Percentiles rank a stretch among this genome's conserved stretches.
phyloP scores from a whole-genome alignment of 2,797 vertebrate genomes.

The Neoniphon sammara region DNA sequence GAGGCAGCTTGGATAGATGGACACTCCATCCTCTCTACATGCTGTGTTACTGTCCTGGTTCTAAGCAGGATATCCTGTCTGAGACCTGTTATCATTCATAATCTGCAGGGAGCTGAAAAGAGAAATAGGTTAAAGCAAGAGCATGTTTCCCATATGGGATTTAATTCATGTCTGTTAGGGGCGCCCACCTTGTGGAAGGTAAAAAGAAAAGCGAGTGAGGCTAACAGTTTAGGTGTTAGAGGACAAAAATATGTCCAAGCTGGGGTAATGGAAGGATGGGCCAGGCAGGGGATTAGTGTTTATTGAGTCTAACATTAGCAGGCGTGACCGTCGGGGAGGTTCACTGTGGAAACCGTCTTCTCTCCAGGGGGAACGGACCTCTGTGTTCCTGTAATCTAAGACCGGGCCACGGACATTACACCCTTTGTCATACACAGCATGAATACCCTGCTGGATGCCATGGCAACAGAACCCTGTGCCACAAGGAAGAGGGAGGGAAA shows the following conservation, averaged over 20 bases:
- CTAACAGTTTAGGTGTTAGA: not conserved
- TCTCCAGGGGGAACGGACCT: conserved; percentile 70
- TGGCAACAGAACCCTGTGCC: conserved; percentile 73
- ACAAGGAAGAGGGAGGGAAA: conserved; percentile 42
- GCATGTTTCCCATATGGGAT: not conserved
- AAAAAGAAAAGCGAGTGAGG: not conserved
- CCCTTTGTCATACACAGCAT: conserved; percentile 81
- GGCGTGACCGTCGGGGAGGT: conserved; percentile 66
- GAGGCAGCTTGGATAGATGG: not conserved
- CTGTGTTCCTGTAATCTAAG: conserved; percentile 81
- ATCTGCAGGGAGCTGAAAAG: conserved; percentile 24
- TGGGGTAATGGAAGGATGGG: conserved; percentile 14
- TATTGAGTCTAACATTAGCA: conserved; percentile 73
- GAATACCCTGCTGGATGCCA: conserved; percentile 77
- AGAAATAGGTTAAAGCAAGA: conserved; percentile 14
- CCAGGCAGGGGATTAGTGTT: conserved; percentile 48
- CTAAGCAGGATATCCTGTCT: conserved; percentile 64
- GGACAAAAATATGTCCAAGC: conserved; percentile 21
- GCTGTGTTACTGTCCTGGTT: conserved; percentile 24
- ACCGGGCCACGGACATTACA: conserved; percentile 74
- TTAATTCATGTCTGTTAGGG: conserved; percentile 8
- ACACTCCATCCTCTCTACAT: not conserved
- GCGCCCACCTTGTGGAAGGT: not conserved
- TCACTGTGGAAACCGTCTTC: conserved; percentile 62
- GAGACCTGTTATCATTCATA: conserved; percentile 41